phyloP scores from a whole-genome alignment of 2,888 invertebrate genomes.

The Torymus tubicola region DNA sequence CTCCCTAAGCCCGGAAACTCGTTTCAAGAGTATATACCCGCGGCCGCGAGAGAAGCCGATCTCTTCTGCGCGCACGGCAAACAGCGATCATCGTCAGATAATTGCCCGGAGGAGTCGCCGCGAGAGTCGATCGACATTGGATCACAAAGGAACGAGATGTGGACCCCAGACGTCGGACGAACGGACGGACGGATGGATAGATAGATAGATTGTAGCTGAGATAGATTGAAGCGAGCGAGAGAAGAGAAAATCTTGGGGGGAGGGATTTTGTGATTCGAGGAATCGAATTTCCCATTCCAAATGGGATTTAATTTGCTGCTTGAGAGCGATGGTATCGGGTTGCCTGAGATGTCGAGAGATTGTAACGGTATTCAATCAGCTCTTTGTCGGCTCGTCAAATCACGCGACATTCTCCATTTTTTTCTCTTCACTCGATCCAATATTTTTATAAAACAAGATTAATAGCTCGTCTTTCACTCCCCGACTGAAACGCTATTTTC shows the following conservation, averaged over 20 bases:
- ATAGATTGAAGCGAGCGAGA: neutral
- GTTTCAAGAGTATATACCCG: conserved; percentile 30
- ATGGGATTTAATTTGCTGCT: conserved; percentile 5
- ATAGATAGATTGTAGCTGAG: conserved; percentile 20
- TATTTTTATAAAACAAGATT: too few species aligned
- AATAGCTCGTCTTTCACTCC: too few species aligned
- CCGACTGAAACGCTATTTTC: too few species aligned
- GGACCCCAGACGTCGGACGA: neutral
- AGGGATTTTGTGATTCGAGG: conserved; percentile 9
- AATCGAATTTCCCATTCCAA: conserved; percentile 12
- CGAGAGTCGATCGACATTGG: neutral
- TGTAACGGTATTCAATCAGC: too few species aligned
- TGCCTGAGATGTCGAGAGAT: too few species aligned
- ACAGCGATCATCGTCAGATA: conserved; percentile 30
- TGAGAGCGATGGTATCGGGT: too few species aligned
- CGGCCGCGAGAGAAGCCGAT: neutral
- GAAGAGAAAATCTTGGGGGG: conserved; percentile 2
- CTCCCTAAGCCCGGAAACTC: conserved; percentile 33
- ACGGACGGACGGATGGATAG: neutral
- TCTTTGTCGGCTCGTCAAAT: neutral
- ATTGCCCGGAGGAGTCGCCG: conserved; percentile 20
- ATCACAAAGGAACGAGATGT: neutral
- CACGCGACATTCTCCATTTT: neutral
- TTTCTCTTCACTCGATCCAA: too few species aligned
- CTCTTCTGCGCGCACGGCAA: conserved; percentile 28